Percentiles rank a stretch among this genome's conserved stretches.
Conservation (phyloP, 2,888 invertebrate genomes). For the Polymixis lichenea region DNA sequence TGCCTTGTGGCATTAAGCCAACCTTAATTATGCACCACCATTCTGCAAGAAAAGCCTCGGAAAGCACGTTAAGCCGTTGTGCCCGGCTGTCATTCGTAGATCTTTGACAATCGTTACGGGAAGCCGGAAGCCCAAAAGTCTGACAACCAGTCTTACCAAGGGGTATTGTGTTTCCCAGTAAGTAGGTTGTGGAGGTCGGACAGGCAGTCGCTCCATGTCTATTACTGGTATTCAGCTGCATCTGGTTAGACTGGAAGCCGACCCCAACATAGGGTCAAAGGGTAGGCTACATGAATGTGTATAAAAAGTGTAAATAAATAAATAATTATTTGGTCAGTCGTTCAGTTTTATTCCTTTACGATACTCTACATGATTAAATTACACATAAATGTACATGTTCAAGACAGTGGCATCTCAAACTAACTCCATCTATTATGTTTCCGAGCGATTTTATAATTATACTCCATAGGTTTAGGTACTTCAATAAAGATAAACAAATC, state of each 20-base stretch:
- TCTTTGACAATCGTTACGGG: neutral
- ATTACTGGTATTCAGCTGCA: neutral
- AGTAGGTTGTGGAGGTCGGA: neutral
- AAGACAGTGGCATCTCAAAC: neutral
- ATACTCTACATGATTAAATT: neutral
- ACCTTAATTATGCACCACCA: neutral
- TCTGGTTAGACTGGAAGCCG: neutral
- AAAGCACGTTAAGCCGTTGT: neutral
- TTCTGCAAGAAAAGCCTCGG: neutral
- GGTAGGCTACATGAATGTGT: neutral
- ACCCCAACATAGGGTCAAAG: too few species aligned
- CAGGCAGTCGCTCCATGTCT: neutral
- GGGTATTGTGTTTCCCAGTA: neutral
- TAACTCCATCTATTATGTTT: neutral
- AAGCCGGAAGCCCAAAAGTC: neutral
- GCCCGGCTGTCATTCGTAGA: neutral
- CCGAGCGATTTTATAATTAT: neutral
- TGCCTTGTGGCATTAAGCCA: neutral
- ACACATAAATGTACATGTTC: conserved; percentile 1
- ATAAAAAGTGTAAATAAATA: neutral
- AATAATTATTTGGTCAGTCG: neutral
- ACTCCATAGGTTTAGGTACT: too few species aligned
- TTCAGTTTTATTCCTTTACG: neutral
- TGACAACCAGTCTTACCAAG: neutral
- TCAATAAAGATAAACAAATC: too few species aligned